Percentiles rank a stretch among this genome's conserved stretches.
Conservation (phyloP, 2,888 invertebrate species). For the Xanthia icteritia region DNA sequence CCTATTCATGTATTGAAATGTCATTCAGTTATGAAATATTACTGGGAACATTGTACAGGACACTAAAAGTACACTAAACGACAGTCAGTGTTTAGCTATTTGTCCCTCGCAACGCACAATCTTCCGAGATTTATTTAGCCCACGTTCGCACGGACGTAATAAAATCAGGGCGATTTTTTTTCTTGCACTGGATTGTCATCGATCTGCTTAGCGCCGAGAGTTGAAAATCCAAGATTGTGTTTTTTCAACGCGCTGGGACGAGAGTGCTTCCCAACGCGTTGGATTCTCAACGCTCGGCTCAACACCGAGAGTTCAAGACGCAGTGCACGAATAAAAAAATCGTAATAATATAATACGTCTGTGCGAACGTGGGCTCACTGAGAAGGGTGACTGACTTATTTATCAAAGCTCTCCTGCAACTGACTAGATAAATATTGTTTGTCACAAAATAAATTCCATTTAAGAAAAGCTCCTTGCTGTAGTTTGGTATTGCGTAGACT, state of each 20-base stretch:
- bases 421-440: constrained; percentile 10
- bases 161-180: too few species aligned
- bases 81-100: neutral
- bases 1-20: constrained; percentile 33
- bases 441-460: constrained; percentile 15
- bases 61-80: neutral
- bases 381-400: constrained; percentile 47
- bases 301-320: too few species aligned
- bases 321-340: too few species aligned
- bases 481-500: neutral
- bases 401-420: constrained; percentile 31
- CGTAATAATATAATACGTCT: too few species aligned
- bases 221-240: too few species aligned
- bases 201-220: too few species aligned
- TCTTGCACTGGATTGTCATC: too few species aligned
- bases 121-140: constrained; percentile 41
- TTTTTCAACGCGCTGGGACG: too few species aligned
- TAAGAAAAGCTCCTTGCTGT: neutral
- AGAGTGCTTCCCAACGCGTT: too few species aligned
- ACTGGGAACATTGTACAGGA: constrained; percentile 8
- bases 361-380: too few species aligned
- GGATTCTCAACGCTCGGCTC: too few species aligned
- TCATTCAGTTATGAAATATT: constrained; percentile 13
- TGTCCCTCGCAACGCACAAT: constrained; percentile 31
- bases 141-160: too few species aligned